Base-by-base conservation (phyloP, 2,797 vertebrate species). In the Octomys mimax region DNA sequence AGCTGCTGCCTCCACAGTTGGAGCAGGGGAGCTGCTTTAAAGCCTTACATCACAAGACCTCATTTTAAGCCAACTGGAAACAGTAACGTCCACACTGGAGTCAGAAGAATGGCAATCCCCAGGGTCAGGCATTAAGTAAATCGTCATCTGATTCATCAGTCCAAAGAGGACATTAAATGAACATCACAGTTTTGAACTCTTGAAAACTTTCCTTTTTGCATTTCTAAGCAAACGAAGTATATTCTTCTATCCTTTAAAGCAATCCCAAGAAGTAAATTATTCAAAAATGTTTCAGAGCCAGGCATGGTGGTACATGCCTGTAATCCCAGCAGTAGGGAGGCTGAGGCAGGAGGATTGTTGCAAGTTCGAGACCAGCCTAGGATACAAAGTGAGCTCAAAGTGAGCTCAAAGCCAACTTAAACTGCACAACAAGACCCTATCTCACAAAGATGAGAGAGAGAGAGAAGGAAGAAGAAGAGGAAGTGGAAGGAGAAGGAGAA, bases 21-120 rank as follows among this genome's bases (percentile, higher is more conserved):
- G 0, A 49, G 0, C 28, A 33, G 3, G 5, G 10, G 39, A 24
- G 0, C 13, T 1, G 4, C 21, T 18, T 54, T 52, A 9, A 14
- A 21, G 0, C 4, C 22, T 9, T 9, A 0, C 28, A 16, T 24
- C 31, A 1, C 1, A 1, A 3, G 26, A 22, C 49, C 19, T 46
- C 2, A 6, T 0, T 3, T 13, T 59, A 28, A 61, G 33, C 22
- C 26, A 0, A 46, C 26, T 66, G 52, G 33, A 81, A 36, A 84
- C 18, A 64, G 31, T 26, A n/a, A 59, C 19, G 42, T 61, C 62
- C 7, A 3, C 6, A 49, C 9, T 6, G 9, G 1, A 18, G 64
- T 24, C 12, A n/a, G 36, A 62, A 64, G 13, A 46, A 33, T 9
- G 11, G 16, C 28, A 0, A 0, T 68, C 71, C 13, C 24, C 24